Percentiles rank a stretch among this genome's conserved stretches.
Conservation (phyloP, 2,888 invertebrate species). For the Seira musarum region DNA sequence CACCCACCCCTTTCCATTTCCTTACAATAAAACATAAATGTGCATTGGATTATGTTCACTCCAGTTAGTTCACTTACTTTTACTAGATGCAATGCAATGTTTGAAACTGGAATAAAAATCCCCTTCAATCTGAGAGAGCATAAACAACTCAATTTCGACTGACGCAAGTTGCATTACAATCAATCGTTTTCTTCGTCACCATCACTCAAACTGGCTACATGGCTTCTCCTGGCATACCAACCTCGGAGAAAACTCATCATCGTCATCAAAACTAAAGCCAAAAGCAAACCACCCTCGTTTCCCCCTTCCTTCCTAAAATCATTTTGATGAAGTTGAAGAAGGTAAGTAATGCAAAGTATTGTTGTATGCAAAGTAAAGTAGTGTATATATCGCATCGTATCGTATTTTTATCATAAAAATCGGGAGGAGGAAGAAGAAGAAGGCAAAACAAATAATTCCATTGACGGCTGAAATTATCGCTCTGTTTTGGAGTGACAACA, state of each 20-base stretch:
- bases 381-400: too few relatives aligned
- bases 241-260: slow-evolving; percentile 8
- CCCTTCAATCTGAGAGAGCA: too few relatives aligned
- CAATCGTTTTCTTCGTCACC: slow-evolving; percentile 51
- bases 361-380: slow-evolving; percentile 6
- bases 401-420: too few relatives aligned
- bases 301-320: slow-evolving; percentile 44
- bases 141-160: too few relatives aligned
- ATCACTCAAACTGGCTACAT: background rate
- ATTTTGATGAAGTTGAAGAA: slow-evolving; percentile 25
- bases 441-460: too few relatives aligned
- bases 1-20: slow-evolving; percentile 30
- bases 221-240: slow-evolving; percentile 17
- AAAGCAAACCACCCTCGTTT: slow-evolving; percentile 17
- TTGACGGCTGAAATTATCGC: too few relatives aligned
- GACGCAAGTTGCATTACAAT: too few relatives aligned
- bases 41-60: slow-evolving; percentile 51
- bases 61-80: slow-evolving; percentile 50
- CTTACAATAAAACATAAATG: slow-evolving; percentile 55
- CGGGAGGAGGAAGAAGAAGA: too few relatives aligned
- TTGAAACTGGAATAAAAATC: too few relatives aligned
- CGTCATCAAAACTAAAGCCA: slow-evolving; percentile 16
- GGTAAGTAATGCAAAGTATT: background rate
- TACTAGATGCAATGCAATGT: too few relatives aligned
- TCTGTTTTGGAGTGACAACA: too few relatives aligned